Percentiles rank a stretch among this genome's conserved stretches.
phyloP scores from a whole-genome alignment of 2,888 invertebrate species.

The Parnassius apollo region DNA sequence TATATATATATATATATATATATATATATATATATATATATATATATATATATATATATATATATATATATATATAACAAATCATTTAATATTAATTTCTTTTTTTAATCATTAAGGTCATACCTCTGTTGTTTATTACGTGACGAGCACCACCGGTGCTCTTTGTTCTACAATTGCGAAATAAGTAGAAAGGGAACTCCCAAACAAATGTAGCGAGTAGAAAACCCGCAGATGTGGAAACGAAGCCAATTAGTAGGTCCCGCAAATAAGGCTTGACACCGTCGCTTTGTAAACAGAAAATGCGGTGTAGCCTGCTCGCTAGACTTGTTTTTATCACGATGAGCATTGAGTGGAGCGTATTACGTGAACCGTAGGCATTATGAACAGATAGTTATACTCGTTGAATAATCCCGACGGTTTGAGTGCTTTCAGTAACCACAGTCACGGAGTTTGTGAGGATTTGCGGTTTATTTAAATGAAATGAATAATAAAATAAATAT shows the following conservation, averaged over 20 bases:
- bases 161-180: neutral
- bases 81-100: too few relatives aligned
- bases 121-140: neutral
- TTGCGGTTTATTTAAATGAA: too few relatives aligned
- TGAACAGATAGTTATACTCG: neutral
- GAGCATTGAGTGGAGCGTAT: neutral
- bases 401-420: neutral
- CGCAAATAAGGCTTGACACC: slow-evolving; percentile 24
- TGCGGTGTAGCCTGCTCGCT: slow-evolving; percentile 1
- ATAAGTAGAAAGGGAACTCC: slow-evolving; percentile 1
- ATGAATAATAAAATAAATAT: too few relatives aligned
- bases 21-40: too few relatives aligned
- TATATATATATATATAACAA: too few relatives aligned
- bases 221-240: slow-evolving; percentile 27
- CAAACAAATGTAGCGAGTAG: neutral
- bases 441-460: too few relatives aligned
- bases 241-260: slow-evolving; percentile 31
- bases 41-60: too few relatives aligned
- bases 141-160: neutral
- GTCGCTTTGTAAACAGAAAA: slow-evolving; percentile 7
- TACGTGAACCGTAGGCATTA: neutral
- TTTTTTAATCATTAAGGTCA: too few relatives aligned
- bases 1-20: too few relatives aligned
- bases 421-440: too few relatives aligned
- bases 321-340: neutral